Percentiles rank a stretch among this genome's conserved stretches.
Evolutionary conservation across 2,797 vertebrate genomes (phyloP).

Genomic region (Ptychobarbus kaznakovi): DNA sequence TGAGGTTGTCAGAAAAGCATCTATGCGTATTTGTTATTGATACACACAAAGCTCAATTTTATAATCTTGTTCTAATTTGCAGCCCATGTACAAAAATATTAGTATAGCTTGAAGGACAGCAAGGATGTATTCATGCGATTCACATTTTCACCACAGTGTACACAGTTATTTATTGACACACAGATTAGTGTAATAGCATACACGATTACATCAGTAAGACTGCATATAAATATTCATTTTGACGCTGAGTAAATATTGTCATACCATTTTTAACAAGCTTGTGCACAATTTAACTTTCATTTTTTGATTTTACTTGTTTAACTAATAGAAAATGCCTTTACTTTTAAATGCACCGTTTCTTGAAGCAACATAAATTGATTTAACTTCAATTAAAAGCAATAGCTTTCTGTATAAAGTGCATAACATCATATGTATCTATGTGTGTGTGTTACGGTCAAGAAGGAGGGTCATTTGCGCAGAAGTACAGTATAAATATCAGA

Average conservation of each 20-base stretch:
- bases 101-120: neutral
- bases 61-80: neutral
- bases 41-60: neutral
- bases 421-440: slow-evolving; percentile 56
- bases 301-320: neutral
- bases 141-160: neutral
- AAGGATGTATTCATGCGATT: neutral
- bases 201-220: neutral
- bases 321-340: neutral
- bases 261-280: neutral
- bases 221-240: neutral
- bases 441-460: slow-evolving; percentile 43
- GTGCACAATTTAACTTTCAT: neutral
- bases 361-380: neutral
- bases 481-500: slow-evolving; percentile 73
- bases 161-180: neutral
- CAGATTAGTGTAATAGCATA: neutral
- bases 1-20: neutral
- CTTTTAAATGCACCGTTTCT: neutral
- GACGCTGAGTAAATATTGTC: neutral
- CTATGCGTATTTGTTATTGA: neutral
- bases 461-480: slow-evolving; percentile 56
- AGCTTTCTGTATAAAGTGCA: slow-evolving; percentile 35
- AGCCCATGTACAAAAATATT: neutral
- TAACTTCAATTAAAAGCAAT: neutral